Base-by-base conservation (phyloP, 2,888 invertebrate genomes). In the Pyrrhosoma nymphula region DNA sequence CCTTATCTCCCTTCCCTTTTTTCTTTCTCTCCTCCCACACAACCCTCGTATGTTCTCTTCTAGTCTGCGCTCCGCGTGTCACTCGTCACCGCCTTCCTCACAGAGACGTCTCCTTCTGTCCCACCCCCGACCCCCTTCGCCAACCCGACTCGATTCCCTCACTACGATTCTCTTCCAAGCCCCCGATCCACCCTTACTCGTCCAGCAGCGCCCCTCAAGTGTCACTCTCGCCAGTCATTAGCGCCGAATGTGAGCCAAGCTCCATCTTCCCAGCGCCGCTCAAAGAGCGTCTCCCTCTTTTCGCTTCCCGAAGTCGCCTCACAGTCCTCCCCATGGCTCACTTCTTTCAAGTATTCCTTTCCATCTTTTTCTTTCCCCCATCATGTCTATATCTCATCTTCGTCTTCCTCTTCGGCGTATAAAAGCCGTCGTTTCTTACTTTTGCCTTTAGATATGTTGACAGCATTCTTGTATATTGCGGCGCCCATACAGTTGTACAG, bases 151-250 rank as follows among this genome's bases (percentile, higher is more conserved):
- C 14, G 89, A 89, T 82, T 82, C 82, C 82, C 69, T 23, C 69
- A 1, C 69, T 14, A 82, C 82, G 55, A 56, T 47, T 90, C 90
- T n/a, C 69, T 47, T n/a, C n/a, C n/a, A n/a, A n/a, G n/a, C 63
- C 63, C 23, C 8, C n/a, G n/a, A n/a, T n/a, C n/a, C n/a, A n/a
- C 35, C 82, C 82, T n/a, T 16, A 26, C 56, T 56, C 91, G 39
- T 35, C 91, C 63, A 23, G 63, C 39, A 35, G 63, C 63, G 47
- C 89, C n/a, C 89, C 93, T 93, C 93, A 47, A 75, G 93, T 93
- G 93, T 93, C 93, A 93, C 93, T 93, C 93, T 75, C 55, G 93
- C 93, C 69, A 93, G 93, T 69, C 93, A 93, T 93, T 93, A 93
- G 93, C 75, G 93, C 55, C 93, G 93, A 93, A 69, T 93, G 93